phyloP scores from a whole-genome alignment of 2,888 invertebrate genomes.

The Rhorus exstirpatorius region DNA sequence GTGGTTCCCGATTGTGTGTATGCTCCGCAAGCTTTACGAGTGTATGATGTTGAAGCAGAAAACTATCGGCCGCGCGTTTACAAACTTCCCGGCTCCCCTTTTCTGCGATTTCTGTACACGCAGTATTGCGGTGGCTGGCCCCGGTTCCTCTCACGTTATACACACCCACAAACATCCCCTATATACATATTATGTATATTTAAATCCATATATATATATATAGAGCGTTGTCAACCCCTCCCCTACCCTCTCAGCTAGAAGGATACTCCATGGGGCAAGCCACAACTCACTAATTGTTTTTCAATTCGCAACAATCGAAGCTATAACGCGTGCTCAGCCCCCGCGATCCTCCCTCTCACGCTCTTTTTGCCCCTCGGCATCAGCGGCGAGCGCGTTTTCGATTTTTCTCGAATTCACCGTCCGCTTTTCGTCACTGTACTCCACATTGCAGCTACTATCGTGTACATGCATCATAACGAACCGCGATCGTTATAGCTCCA shows the following conservation, averaged over 20 bases:
- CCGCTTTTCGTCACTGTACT: conserved; percentile 30
- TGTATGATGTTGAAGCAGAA: conserved; percentile 4
- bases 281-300: conserved; percentile 84
- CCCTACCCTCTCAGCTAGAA: conserved; percentile 12
- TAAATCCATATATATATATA: neutral
- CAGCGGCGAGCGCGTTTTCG: conserved; percentile 42
- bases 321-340: conserved; percentile 60
- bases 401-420: conserved; percentile 35
- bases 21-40: conserved; percentile 17
- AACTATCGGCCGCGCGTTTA: conserved; percentile 30
- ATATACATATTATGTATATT: neutral
- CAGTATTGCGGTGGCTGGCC: conserved; percentile 59
- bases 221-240: neutral
- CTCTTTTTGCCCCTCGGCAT: conserved; percentile 63
- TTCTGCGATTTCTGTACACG: conserved; percentile 45
- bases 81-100: conserved; percentile 25
- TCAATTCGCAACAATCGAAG: conserved; percentile 82
- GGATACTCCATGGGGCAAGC: conserved; percentile 72
- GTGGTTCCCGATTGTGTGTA: conserved; percentile 15
- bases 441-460: neutral
- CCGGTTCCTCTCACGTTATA: conserved; percentile 41
- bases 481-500: neutral
- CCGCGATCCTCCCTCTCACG: conserved; percentile 14
- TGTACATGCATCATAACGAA: conserved; percentile 15
- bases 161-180: conserved; percentile 14